phyloP scores from a whole-genome alignment of 2,888 invertebrate species.

The Hymenopus coronatus region DNA sequence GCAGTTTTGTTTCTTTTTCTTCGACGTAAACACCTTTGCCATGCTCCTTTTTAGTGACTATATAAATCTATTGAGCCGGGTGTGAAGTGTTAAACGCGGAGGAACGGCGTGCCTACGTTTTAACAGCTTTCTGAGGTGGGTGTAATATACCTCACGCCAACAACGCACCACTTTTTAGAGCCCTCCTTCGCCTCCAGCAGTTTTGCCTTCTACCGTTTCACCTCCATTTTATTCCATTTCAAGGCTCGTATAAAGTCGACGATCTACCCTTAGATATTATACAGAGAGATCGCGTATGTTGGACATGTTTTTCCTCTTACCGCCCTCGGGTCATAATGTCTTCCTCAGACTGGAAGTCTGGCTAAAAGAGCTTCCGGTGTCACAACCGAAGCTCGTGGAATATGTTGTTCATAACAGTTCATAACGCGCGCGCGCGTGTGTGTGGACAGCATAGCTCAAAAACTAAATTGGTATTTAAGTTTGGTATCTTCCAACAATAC shows the following conservation, averaged over 20 bases:
- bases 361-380: neutral
- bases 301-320: conserved; percentile 18
- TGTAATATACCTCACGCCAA: neutral
- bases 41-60: neutral
- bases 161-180: neutral
- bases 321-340: conserved; percentile 5
- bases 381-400: neutral
- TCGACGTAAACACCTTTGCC: neutral
- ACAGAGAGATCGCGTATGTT: conserved; percentile 9
- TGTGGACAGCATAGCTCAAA: too few species aligned
- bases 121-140: neutral
- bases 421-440: too few species aligned
- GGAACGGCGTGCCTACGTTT: neutral
- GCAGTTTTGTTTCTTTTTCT: neutral
- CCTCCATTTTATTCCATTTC: neutral
- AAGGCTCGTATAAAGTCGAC: conserved; percentile 11
- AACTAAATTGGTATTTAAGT: too few species aligned
- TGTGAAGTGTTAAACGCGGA: neutral
- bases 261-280: conserved; percentile 1
- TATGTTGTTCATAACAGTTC: neutral
- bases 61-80: neutral
- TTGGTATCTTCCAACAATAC: too few species aligned
- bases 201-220: neutral
- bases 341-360: neutral
- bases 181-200: neutral